Conservation (phyloP, 2,888 invertebrate species). For the Cheilosia pagana region DNA sequence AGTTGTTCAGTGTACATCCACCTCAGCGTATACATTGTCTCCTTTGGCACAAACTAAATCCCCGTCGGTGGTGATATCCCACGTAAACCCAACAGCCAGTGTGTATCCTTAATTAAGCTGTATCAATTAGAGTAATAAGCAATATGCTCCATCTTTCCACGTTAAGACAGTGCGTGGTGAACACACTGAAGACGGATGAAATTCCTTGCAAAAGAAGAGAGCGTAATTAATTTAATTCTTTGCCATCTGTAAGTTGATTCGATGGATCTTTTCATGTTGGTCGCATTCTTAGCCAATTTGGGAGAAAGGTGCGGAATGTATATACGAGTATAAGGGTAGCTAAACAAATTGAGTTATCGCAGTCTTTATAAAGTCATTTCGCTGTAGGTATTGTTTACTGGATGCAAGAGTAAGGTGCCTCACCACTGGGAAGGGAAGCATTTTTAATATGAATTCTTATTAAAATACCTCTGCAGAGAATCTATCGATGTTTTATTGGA, state of each 20-base stretch:
- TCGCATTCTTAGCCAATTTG: slow-evolving; percentile 65
- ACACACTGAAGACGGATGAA: slow-evolving; percentile 50
- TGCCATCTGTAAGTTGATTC: slow-evolving; percentile 64
- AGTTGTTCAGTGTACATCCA: slow-evolving; percentile 35
- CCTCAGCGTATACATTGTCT: slow-evolving; percentile 58
- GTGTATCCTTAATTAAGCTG: slow-evolving; percentile 74
- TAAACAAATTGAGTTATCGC: slow-evolving; percentile 63
- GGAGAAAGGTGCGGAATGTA: slow-evolving; percentile 49
- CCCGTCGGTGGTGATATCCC: slow-evolving; percentile 73
- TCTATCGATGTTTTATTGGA: slow-evolving; percentile 62
- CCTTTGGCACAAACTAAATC: slow-evolving; percentile 62
- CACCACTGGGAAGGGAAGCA: slow-evolving; percentile 29
- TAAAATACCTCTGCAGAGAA: slow-evolving; percentile 53
- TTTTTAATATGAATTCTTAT: slow-evolving; percentile 73
- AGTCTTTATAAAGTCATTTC: slow-evolving; percentile 20
- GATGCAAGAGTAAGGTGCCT: neutral
- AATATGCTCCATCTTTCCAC: slow-evolving; percentile 61
- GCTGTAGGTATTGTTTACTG: slow-evolving; percentile 33
- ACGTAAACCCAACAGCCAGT: slow-evolving; percentile 51
- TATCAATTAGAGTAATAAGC: slow-evolving; percentile 75
- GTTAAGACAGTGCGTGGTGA: slow-evolving; percentile 32
- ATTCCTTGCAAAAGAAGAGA: slow-evolving; percentile 54
- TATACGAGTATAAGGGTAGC: slow-evolving; percentile 15
- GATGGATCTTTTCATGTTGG: slow-evolving; percentile 36
- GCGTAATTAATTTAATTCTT: slow-evolving; percentile 71